Conservation (phyloP, 2,888 invertebrate species). For the Thecophora atra region DNA sequence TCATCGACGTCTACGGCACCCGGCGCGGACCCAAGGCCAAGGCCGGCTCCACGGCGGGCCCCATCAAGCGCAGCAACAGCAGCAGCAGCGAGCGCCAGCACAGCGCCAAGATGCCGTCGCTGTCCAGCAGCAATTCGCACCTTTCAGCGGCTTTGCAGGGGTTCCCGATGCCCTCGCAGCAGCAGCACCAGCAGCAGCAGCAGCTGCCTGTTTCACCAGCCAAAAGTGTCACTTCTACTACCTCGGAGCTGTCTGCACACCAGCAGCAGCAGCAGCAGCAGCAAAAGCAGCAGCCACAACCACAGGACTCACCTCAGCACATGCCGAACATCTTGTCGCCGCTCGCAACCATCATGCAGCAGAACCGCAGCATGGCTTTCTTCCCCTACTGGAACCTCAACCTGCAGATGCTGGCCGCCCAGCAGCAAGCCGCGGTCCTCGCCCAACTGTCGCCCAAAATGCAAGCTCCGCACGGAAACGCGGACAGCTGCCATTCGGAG, state of each 20-base stretch:
- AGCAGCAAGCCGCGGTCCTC: constrained; percentile 63
- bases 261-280: constrained; percentile 41
- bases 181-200: constrained; percentile 48
- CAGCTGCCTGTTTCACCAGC: constrained; percentile 55
- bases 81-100: constrained; percentile 37
- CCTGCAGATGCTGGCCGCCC: constrained; percentile 65
- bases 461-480: constrained; percentile 49
- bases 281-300: constrained; percentile 43
- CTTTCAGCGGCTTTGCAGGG: constrained; percentile 61
- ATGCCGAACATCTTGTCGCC: constrained; percentile 55
- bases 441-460: constrained; percentile 62
- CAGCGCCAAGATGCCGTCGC: constrained; percentile 35
- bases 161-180: constrained; percentile 47
- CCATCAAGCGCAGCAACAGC: constrained; percentile 30
- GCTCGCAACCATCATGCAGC: constrained; percentile 59
- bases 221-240: constrained; percentile 50
- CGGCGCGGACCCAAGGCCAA: constrained; percentile 84
- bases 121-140: constrained; percentile 49
- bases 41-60: constrained; percentile 46
- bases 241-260: constrained; percentile 47
- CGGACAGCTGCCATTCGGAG: constrained; percentile 22
- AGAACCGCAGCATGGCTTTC: constrained; percentile 61
- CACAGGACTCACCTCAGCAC: constrained; percentile 38
- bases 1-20: constrained; percentile 92
- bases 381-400: constrained; percentile 66